Evolutionary conservation across 2,113 vertebrate species (phyloP), one percentile per base, ranked within the genome.

Genomic region (Furnarius figulus): DNA sequence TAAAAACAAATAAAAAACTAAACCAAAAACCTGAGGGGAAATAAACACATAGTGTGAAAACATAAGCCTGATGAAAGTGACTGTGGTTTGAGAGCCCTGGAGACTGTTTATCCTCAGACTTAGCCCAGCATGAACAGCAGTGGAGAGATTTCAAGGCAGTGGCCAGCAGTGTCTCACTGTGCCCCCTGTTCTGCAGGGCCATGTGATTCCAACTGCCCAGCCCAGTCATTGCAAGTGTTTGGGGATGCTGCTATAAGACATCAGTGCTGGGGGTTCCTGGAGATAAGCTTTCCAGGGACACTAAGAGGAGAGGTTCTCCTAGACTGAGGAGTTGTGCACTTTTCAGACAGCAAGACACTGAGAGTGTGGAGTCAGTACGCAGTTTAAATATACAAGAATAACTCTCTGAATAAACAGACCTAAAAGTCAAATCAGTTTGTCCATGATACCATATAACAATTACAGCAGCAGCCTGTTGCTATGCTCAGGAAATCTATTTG

Each of bases 1-100:
- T 95, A 42, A 92, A 94, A 92, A 92, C 79, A 92, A 94, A 87
- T 49, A 82, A 46, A 92, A 74, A 25, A 27, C 25, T 25, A 52
- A 52, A 52, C 25, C 52, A 95, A 92, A 96, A 96, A 94, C 72
- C 55, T 42, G 3, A 42, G 49, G 49, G 9, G 35, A 89, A 83
- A 83, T 73, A 93, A 96, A 91, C 50, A 62, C 33, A 5, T 12
- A 28, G 73, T 62, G 59, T 80, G 83, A 93, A 80, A 91, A 70
- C 28, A 8, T 59, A 76, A 83, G 67, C 33, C 47, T 39, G 44
- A 79, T 71, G 89, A 88, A 91, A 87, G 78, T 61, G 81, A 55
- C 67, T 88, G 79, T 77, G 87, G 94, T 91, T 93, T 94, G 78
- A 79, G 71, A 93, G 75, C 67, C 42, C 67, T 63, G 0, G 0